These are phyloP conservation scores for Coturnix japonica DNA, from an alignment of 2,113 vertebrate species.

Conservation along the genomic window DNA sequence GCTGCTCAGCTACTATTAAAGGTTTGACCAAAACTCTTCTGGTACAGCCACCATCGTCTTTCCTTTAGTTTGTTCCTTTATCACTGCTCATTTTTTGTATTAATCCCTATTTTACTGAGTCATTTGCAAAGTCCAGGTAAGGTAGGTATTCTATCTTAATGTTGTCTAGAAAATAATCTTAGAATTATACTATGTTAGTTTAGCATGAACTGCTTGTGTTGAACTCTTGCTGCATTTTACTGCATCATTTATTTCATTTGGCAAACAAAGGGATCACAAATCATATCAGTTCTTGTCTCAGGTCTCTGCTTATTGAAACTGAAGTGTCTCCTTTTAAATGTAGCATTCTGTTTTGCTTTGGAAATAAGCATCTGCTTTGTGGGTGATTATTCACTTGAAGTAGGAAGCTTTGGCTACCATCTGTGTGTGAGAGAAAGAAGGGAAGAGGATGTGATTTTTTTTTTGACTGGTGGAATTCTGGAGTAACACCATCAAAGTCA, in stretches of 20 bases:
- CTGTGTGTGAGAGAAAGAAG: neutral
- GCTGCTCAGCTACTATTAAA: neutral
- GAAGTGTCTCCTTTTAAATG: neutral
- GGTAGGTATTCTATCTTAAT: neutral
- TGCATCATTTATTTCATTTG: neutral
- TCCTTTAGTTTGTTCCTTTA: neutral
- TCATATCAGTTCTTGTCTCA: neutral
- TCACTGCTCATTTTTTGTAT: neutral
- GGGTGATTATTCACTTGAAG: neutral
- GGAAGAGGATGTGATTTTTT: neutral
- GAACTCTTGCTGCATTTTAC: neutral
- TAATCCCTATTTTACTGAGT: neutral
- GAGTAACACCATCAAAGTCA: neutral
- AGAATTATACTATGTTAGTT: neutral
- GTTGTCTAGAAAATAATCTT: neutral
- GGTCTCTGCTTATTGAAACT: neutral
- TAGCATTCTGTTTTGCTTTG: neutral
- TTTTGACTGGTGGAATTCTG: neutral
- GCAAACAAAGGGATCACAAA: neutral
- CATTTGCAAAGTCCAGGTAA: neutral
- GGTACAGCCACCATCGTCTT: neutral
- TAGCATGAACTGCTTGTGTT: neutral
- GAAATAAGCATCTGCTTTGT: neutral
- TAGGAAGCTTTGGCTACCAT: neutral
- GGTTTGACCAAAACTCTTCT: neutral